Evolutionary conservation across 1,140 invertebrate species (phyloP), one percentile per base, ranked within the genome.

Genomic region (Sarcophaga peregrina): DNA sequence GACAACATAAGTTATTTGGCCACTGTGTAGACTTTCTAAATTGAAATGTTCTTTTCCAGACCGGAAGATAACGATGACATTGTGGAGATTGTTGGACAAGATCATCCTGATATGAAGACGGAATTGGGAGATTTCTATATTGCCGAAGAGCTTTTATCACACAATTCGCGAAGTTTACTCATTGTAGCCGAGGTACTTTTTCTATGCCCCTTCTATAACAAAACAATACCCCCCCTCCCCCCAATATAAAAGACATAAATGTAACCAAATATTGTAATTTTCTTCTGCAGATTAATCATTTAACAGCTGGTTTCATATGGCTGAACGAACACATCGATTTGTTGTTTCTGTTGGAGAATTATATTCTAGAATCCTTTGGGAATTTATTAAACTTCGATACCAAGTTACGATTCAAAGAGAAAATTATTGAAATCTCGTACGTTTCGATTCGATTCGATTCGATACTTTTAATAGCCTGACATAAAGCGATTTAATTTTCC

Each of bases 11-110:
- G n/a, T n/a, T n/a, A n/a, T n/a, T n/a, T n/a, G n/a, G n/a, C n/a
- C n/a, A n/a, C n/a, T n/a, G n/a, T n/a, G n/a, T 37, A 37, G 25
- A 2, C 1, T 37, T 37, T 37, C 25, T 37, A 37, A 37, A 37
- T 37, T 37, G 25, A 37, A 37, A 37, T 58, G 54, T 58, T 48
- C 72, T 2, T 58, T 9, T 72, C 7, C 62, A 89, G 88, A 3
- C 52, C 88, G 45, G 87, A 87, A 50, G 88, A 89, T 20, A 89
- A 89, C 52, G 88, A 89, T 58, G 87, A 89, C 45, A 85, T 89
- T 11, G 75, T 89, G 0, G 87, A 85, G 7, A 84, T 89, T 6
- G 85, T 87, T 10, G 83, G 83, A 37, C 8, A 15, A 1, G 87
- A 89, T 15, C 62, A 81, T 13, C 88, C 88, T 0, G 84, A 88